phyloP scores from a whole-genome alignment of 2,888 invertebrate genomes.

The Mimumesa dahlbomi region DNA sequence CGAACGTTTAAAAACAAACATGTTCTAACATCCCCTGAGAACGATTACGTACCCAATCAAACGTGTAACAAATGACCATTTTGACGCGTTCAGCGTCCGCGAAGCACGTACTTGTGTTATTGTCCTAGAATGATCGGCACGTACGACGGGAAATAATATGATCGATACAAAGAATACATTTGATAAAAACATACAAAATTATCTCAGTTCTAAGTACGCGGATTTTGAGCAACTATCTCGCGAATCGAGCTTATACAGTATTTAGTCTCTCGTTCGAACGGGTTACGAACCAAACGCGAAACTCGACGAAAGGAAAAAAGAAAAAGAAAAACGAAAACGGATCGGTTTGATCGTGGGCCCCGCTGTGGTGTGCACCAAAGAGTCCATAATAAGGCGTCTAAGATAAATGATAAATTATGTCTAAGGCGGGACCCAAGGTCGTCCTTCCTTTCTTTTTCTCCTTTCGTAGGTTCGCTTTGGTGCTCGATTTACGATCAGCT shows the following conservation, averaged over 20 bases:
- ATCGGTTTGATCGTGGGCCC: slow-evolving; percentile 24
- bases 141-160: slow-evolving; percentile 23
- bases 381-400: slow-evolving; percentile 32
- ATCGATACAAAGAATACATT: slow-evolving; percentile 3
- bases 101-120: slow-evolving; percentile 25
- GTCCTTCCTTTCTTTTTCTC: slow-evolving; percentile 5
- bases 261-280: slow-evolving; percentile 21
- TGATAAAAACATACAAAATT: slow-evolving; percentile 18
- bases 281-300: slow-evolving; percentile 16
- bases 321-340: slow-evolving; percentile 5
- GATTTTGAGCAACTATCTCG: slow-evolving; percentile 57
- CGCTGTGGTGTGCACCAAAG: slow-evolving; percentile 41
- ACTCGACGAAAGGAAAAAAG: slow-evolving; percentile 11
- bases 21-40: slow-evolving; percentile 4
- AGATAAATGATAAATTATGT: slow-evolving; percentile 49
- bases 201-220: slow-evolving; percentile 43
- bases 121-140: slow-evolving; percentile 42
- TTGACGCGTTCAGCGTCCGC: slow-evolving; percentile 6
- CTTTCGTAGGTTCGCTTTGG: slow-evolving; percentile 19
- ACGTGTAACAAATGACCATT: slow-evolving; percentile 12
- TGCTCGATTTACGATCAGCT: slow-evolving; percentile 23
- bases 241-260: slow-evolving; percentile 27
- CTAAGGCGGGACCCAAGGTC: slow-evolving; percentile 45
- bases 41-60: slow-evolving; percentile 29
- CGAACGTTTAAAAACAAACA: slow-evolving; percentile 1